Percentiles rank a stretch among this genome's conserved stretches.
These are phyloP conservation scores for Neotragus moschatus DNA, from an alignment of 2,113 vertebrate species.

Conservation along the genomic window DNA sequence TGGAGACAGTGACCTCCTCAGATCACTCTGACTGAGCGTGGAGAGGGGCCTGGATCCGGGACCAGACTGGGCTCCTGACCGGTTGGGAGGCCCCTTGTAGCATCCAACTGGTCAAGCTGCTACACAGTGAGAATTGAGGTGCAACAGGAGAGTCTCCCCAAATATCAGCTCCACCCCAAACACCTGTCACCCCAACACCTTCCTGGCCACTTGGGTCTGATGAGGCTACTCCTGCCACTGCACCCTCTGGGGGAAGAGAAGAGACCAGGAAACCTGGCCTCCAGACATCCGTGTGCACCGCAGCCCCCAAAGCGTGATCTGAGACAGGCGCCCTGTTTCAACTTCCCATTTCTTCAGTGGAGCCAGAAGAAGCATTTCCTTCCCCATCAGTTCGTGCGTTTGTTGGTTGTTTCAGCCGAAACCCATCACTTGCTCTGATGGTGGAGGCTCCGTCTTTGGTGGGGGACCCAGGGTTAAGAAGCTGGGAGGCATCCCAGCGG, in stretches of 20 bases:
- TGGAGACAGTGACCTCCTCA: neutral
- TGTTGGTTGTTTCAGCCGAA: rapidly evolving
- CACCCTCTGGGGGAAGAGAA: neutral
- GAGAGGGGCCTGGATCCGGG: no score
- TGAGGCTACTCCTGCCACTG: neutral
- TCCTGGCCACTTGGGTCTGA: neutral
- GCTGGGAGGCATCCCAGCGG: rapidly evolving
- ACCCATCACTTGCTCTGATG: neutral
- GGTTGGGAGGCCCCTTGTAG: neutral
- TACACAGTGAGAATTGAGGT: neutral
- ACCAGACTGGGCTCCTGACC: neutral
- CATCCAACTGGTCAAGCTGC: neutral
- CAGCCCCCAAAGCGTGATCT: neutral
- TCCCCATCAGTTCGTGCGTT: neutral
- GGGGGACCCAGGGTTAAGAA: neutral
- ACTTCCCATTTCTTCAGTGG: neutral
- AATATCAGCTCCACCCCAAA: no score
- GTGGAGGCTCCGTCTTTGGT: neutral
- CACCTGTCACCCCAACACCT: neutral
- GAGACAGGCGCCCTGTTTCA: neutral
- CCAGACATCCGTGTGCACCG: neutral
- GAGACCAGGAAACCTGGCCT: neutral
- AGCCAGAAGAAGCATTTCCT: neutral
- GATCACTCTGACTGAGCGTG: neutral
- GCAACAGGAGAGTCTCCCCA: neutral